A percentile compares a stretch with the other conserved stretches of the same genome.
Evolutionary conservation across 2,888 invertebrate genomes (phyloP).

Genomic region (Hyposoter didymator): DNA sequence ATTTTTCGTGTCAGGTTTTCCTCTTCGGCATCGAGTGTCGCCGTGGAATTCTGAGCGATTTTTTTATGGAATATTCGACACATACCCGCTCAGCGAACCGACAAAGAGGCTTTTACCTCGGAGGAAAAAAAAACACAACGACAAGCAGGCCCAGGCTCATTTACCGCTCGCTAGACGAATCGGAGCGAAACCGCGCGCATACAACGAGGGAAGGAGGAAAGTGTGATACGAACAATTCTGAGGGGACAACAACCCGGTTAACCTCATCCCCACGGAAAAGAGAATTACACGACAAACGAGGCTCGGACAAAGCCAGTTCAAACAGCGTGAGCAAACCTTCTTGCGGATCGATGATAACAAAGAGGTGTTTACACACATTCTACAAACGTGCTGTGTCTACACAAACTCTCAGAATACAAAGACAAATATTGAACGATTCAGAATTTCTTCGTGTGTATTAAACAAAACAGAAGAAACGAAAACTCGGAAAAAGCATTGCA

Average conservation of each 20-base stretch:
- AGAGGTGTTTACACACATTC: slow-evolving; percentile 27
- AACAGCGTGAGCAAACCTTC: slow-evolving; percentile 59
- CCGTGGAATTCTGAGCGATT: not conserved
- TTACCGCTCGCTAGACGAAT: slow-evolving; percentile 8
- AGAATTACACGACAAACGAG: slow-evolving; percentile 60
- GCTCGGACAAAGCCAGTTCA: slow-evolving; percentile 60
- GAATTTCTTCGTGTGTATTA: not conserved
- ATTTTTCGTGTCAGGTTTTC: not conserved
- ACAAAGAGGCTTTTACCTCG: not conserved
- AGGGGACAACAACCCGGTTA: slow-evolving; percentile 56
- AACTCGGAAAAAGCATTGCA: not conserved
- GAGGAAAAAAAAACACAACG: not conserved
- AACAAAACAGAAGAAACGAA: not conserved
- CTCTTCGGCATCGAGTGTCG: not conserved
- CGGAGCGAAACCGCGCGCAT: slow-evolving; percentile 2
- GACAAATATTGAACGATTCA: slow-evolving; percentile 13
- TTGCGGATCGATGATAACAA: slow-evolving; percentile 56
- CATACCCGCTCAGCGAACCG: not conserved
- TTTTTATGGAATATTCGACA: not conserved
- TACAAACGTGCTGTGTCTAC: slow-evolving; percentile 1
- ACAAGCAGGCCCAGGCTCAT: not conserved
- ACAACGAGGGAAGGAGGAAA: slow-evolving; percentile 32
- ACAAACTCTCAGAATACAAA: slow-evolving; percentile 20
- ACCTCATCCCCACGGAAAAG: slow-evolving; percentile 25
- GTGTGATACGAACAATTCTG: slow-evolving; percentile 38